Conservation (phyloP, 2,888 invertebrate genomes). For the Arctia plantaginis region DNA sequence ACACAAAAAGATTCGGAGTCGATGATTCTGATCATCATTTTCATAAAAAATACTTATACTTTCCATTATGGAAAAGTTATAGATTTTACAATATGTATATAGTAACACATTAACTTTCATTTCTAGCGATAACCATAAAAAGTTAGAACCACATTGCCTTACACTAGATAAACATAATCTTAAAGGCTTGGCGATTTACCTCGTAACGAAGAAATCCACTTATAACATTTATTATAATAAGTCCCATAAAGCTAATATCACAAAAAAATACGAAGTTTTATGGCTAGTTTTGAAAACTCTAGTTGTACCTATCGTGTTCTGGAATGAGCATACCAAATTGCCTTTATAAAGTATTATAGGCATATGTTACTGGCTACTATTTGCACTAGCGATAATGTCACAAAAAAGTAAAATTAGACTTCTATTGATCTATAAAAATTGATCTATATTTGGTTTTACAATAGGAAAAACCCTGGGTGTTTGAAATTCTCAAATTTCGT, state of each 20-base stretch:
- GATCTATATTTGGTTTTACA: no score
- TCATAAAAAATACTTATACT: not conserved
- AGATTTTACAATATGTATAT: not conserved
- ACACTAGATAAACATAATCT: not conserved
- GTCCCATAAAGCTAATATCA: not conserved
- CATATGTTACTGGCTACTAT: not conserved
- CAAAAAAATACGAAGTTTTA: not conserved
- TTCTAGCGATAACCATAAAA: not conserved
- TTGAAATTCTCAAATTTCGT: no score
- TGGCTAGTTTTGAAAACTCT: not conserved
- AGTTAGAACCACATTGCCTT: not conserved
- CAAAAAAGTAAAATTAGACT: not conserved
- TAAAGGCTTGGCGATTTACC: not conserved
- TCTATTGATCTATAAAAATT: no score
- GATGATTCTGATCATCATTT: not conserved
- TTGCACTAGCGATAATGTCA: not conserved
- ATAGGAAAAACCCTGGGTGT: no score
- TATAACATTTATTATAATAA: not conserved
- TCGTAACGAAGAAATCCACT: not conserved
- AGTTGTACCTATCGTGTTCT: not conserved
- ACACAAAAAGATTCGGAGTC: not conserved
- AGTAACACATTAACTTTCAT: not conserved
- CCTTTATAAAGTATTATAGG: not conserved
- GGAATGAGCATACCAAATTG: not conserved
- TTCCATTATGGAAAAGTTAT: not conserved